Percentiles rank a stretch among this genome's conserved stretches.
These are phyloP conservation scores for Apamea crenata DNA, from an alignment of 2,888 invertebrate species.

Conservation along the genomic window DNA sequence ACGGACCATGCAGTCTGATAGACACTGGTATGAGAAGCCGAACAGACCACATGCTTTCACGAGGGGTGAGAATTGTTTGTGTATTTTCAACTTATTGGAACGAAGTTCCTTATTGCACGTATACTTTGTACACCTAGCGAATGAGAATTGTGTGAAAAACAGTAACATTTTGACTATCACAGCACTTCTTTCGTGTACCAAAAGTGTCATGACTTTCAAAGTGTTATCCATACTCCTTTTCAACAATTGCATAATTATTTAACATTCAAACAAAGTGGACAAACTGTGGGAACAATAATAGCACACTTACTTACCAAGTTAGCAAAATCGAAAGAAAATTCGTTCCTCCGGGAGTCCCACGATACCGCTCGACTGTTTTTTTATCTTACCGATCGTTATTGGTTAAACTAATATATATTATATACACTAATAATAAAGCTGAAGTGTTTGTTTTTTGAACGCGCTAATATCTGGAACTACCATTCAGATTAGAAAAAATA, in stretches of 20 bases:
- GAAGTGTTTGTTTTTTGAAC: too few species aligned
- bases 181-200: neutral
- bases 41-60: constrained; percentile 73
- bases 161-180: neutral
- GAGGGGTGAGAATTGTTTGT: constrained; percentile 57
- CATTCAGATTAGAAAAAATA: too few species aligned
- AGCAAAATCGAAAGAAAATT: neutral
- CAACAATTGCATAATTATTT: too few species aligned
- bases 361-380: too few species aligned
- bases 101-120: neutral
- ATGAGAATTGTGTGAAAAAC: neutral
- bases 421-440: too few species aligned
- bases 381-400: neutral
- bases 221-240: too few species aligned
- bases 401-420: too few species aligned
- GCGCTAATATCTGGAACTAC: too few species aligned
- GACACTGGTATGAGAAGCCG: constrained; percentile 92
- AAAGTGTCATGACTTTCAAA: neutral
- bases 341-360: too few species aligned
- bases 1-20: constrained; percentile 93
- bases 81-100: neutral
- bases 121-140: neutral
- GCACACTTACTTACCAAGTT: neutral
- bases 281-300: too few species aligned
- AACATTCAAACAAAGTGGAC: too few species aligned